These are phyloP conservation scores for Nannoperca obscura DNA, from an alignment of 2,797 vertebrate species.

Conservation along the genomic window DNA sequence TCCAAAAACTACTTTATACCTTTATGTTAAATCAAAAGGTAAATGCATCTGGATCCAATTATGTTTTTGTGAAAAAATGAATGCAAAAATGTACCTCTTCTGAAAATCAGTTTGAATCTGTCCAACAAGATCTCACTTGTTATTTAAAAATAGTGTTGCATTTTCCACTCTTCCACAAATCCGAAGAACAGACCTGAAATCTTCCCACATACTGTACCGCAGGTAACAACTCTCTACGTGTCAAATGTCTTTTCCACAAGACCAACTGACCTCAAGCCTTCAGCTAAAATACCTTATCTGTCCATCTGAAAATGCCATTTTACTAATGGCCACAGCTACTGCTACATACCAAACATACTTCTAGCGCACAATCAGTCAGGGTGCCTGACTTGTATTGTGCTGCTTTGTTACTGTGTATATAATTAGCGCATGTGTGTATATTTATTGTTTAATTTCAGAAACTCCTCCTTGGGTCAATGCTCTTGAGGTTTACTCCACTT, in stretches of 20 bases:
- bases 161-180: conserved; percentile 40
- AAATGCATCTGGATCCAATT: conserved; percentile 2
- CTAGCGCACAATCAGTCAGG: conserved; percentile 18
- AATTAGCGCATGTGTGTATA: not conserved
- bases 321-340: conserved; percentile 46
- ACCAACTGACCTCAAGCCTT: conserved; percentile 27
- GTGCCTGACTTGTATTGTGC: not conserved
- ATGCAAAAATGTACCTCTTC: not conserved
- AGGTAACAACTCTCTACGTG: conserved; percentile 47
- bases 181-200: conserved; percentile 27
- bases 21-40: conserved; percentile 3
- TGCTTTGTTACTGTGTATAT: conserved; percentile 4
- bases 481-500: conserved; percentile 20
- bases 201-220: conserved; percentile 39
- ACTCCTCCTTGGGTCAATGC: conserved; percentile 15
- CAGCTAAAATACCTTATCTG: conserved; percentile 56
- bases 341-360: conserved; percentile 56
- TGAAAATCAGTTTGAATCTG: conserved; percentile 12
- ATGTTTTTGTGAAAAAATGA: conserved; percentile 19
- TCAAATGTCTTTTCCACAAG: conserved; percentile 70
- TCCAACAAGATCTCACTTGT: not conserved
- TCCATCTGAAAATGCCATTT: conserved; percentile 71
- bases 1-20: conserved; percentile 4
- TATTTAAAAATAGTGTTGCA: conserved; percentile 23
- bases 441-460: conserved; percentile 34